Conservation (phyloP, 1,140 invertebrate genomes). For the Drosophila orosa region DNA sequence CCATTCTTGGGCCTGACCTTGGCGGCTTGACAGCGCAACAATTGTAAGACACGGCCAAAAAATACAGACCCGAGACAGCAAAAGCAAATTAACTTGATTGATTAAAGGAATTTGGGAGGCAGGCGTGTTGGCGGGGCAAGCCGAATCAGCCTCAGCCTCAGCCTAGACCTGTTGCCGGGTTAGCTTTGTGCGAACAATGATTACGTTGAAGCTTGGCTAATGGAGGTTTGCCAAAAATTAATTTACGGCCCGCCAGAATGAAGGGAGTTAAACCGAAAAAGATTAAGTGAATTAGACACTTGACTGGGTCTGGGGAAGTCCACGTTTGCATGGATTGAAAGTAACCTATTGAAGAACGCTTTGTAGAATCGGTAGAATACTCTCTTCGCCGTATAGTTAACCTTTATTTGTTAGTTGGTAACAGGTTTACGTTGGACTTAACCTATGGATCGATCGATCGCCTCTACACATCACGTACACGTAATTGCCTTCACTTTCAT, state of each 20-base stretch:
- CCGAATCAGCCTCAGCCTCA: background rate
- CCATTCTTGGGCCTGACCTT: conserved; percentile 38
- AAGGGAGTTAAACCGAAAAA: background rate
- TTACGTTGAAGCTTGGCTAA: conserved; percentile 51
- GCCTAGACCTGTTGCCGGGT: conserved; percentile 7
- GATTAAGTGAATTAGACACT: conserved; percentile 22
- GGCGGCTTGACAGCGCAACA: conserved; percentile 31
- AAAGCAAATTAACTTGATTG: conserved; percentile 72
- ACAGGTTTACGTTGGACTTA: background rate
- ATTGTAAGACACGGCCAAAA: conserved; percentile 25
- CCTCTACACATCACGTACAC: conserved; percentile 22
- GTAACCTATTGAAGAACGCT: background rate
- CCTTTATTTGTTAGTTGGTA: background rate
- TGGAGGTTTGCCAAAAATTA: conserved; percentile 52
- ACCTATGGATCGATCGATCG: background rate
- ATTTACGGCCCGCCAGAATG: conserved; percentile 24
- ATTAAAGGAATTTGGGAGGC: conserved; percentile 63
- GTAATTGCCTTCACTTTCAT: conserved; percentile 57
- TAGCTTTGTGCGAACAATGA: conserved; percentile 4
- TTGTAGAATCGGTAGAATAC: background rate
- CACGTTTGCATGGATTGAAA: background rate
- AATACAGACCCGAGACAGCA: conserved; percentile 44
- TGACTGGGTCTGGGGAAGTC: background rate
- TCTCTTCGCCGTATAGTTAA: no score
- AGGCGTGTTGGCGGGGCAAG: conserved; percentile 33